Evolutionary conservation across 2,797 vertebrate genomes (phyloP).

Genomic region (Lerista edwardsae): DNA sequence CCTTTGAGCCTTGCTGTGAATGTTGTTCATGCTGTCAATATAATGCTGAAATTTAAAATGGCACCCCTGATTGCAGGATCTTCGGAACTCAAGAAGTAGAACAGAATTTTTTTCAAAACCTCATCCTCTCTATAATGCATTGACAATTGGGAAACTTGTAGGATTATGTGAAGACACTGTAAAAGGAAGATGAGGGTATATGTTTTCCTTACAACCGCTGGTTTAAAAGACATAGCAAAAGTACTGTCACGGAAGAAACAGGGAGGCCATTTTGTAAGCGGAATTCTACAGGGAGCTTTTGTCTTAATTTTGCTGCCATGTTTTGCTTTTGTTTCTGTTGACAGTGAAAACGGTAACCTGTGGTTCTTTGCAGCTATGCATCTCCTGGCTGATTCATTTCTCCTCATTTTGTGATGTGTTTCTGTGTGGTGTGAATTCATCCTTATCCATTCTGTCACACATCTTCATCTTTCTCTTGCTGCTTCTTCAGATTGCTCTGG

Average conservation of each 20-base stretch:
- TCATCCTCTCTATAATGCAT: not conserved
- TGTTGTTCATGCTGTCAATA: too few species aligned
- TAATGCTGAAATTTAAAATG: too few species aligned
- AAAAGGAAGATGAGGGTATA: not conserved
- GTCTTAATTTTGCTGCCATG: slow-evolving; percentile 52
- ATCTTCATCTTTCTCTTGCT: slow-evolving; percentile 76
- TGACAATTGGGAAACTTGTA: not conserved
- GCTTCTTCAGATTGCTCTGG: slow-evolving; percentile 74
- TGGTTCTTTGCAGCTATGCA: slow-evolving; percentile 77
- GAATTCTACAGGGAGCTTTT: slow-evolving; percentile 22
- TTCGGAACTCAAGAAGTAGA: not conserved
- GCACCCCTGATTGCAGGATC: slow-evolving; percentile 1
- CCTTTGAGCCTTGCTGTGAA: too few species aligned
- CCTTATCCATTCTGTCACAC: slow-evolving; percentile 76
- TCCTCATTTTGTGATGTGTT: slow-evolving; percentile 79
- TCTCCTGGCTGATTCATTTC: slow-evolving; percentile 76
- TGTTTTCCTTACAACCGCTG: not conserved
- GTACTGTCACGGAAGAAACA: not conserved
- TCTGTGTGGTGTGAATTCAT: slow-evolving; percentile 79
- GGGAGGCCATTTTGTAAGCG: not conserved
- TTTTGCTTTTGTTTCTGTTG: slow-evolving; percentile 47
- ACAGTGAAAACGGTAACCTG: slow-evolving; percentile 67
- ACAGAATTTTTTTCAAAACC: not conserved
- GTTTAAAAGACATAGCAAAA: not conserved
- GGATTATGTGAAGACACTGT: not conserved